A percentile compares a stretch with the other conserved stretches of the same genome.
Conservation (phyloP, 2,797 vertebrate species). For the Rhincodon typus region DNA sequence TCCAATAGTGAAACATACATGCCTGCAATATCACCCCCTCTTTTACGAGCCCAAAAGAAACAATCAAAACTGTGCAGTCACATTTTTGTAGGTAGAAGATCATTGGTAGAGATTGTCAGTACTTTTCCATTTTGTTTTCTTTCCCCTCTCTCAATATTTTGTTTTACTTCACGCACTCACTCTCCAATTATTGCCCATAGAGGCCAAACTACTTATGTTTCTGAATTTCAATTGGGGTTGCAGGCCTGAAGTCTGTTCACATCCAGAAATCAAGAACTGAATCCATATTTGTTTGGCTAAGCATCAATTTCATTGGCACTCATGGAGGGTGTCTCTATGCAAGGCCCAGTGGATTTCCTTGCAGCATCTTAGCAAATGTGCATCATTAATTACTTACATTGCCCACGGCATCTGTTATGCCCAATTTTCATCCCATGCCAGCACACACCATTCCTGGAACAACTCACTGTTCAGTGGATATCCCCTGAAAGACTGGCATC, state of each 20-base stretch:
- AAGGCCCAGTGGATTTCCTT: too few species aligned
- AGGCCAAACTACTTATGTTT: background rate
- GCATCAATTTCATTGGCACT: too few species aligned
- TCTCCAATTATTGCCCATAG: background rate
- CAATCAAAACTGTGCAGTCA: background rate
- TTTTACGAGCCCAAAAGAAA: background rate
- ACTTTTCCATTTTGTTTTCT: background rate
- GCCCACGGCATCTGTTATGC: too few species aligned
- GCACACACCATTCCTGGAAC: too few species aligned
- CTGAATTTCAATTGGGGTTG: background rate
- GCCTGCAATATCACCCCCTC: background rate
- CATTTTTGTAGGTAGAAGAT: background rate
- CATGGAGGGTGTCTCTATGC: too few species aligned
- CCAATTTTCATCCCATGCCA: too few species aligned
- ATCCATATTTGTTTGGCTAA: too few species aligned
- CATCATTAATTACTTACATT: too few species aligned
- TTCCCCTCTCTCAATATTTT: background rate
- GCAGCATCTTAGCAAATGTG: too few species aligned
- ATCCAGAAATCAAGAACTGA: background rate
- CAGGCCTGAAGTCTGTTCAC: background rate
- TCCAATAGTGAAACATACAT: background rate
- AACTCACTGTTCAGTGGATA: too few species aligned
- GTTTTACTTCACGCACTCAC: background rate
- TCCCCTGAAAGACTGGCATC: too few species aligned
- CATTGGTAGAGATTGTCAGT: background rate